phyloP scores from a whole-genome alignment of 2,888 invertebrate genomes.

The Stegana nigrithorax region DNA sequence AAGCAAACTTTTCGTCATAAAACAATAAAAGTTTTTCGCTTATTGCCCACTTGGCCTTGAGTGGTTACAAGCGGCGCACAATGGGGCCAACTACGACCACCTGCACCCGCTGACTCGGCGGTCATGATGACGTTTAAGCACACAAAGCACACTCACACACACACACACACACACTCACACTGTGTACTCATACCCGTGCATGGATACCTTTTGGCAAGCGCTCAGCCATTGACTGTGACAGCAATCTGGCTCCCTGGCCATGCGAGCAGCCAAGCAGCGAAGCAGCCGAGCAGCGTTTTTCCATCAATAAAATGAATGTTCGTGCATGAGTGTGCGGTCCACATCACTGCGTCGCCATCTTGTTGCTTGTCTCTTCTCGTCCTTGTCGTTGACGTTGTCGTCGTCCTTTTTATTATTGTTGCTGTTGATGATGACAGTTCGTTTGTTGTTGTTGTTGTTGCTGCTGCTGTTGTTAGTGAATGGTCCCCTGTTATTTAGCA shows the following conservation, averaged over 20 bases:
- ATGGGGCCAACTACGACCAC: not conserved
- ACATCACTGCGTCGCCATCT: conserved; percentile 25
- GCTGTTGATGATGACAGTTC: conserved; percentile 6
- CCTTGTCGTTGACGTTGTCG: not conserved
- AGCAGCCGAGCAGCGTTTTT: conserved; percentile 36
- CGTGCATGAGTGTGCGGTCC: conserved; percentile 6
- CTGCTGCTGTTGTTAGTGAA: conserved; percentile 19
- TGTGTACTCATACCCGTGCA: too few species aligned
- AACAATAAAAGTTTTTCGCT: conserved; percentile 62
- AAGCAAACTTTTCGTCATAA: conserved; percentile 48
- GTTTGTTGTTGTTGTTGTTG: conserved; percentile 10
- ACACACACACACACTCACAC: not conserved
- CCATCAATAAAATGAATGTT: conserved; percentile 47
- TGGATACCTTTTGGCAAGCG: too few species aligned
- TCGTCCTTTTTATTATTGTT: conserved; percentile 1
- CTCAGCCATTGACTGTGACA: not conserved
- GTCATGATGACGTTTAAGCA: not conserved
- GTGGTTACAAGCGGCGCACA: conserved; percentile 53
- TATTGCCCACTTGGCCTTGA: conserved; percentile 62
- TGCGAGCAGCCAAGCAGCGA: not conserved
- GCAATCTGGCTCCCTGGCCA: not conserved
- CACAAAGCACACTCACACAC: not conserved
- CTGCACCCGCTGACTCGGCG: conserved; percentile 18
- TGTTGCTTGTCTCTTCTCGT: not conserved
- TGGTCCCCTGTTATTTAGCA: conserved; percentile 4